Percentiles rank a stretch among this genome's conserved stretches.
These are phyloP conservation scores for Eurois occulta DNA, from an alignment of 2,888 invertebrate genomes.

Conservation along the genomic window DNA sequence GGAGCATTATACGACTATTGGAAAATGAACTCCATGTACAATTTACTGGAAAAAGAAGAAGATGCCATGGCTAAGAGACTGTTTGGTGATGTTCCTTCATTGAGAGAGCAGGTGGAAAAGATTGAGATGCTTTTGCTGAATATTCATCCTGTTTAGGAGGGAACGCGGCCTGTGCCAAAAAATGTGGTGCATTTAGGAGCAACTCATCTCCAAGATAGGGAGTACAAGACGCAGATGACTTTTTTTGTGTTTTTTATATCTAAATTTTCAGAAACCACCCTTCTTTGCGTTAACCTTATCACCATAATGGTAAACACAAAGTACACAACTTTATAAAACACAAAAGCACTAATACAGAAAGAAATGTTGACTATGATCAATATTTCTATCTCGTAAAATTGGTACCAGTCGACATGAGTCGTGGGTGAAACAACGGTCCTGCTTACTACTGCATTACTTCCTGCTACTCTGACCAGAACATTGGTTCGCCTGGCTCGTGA, in stretches of 20 bases:
- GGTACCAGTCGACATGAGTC: conserved; percentile 14
- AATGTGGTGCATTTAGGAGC: conserved; percentile 50
- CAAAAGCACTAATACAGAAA: conserved; percentile 1
- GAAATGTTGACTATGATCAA: conserved; percentile 9
- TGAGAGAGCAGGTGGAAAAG: conserved; percentile 25
- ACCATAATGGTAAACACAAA: conserved; percentile 16
- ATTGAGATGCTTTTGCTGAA: conserved; percentile 39
- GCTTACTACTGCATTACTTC: no score
- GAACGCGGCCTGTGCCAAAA: conserved; percentile 36
- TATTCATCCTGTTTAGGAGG: conserved; percentile 50
- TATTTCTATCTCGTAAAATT: conserved; percentile 45
- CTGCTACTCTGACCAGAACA: neutral
- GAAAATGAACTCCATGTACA: conserved; percentile 48
- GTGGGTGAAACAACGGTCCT: conserved; percentile 38
- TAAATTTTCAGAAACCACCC: neutral
- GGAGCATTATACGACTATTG: conserved; percentile 30
- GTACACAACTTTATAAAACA: conserved; percentile 32
- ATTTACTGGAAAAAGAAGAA: conserved; percentile 39
- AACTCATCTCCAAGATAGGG: conserved; percentile 34
- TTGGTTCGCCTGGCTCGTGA: neutral
- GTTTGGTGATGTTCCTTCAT: conserved; percentile 46
- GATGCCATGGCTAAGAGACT: conserved; percentile 32
- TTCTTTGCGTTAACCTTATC: conserved; percentile 1
- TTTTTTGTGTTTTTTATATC: no score
- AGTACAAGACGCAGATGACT: conserved; percentile 17